Conservation (phyloP, 2,113 vertebrate species). For the Oceanodroma tethys region DNA sequence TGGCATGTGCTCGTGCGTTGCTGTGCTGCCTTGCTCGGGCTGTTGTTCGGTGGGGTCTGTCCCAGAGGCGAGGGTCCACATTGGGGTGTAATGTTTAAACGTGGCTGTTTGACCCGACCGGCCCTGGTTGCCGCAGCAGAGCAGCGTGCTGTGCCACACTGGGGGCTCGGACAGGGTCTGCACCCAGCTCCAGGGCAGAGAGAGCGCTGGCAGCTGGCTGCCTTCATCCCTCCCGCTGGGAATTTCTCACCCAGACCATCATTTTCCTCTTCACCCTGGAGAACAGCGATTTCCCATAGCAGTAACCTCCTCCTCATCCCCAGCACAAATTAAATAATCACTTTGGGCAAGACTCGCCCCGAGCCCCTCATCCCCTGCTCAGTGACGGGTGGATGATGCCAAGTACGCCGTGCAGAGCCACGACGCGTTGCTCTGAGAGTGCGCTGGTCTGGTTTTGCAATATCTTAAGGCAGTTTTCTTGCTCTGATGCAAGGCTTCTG, state of each 20-base stretch:
- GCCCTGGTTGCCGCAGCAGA: accelerated
- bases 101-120: not conserved
- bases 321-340: not conserved
- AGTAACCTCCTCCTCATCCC: not conserved
- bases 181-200: not conserved
- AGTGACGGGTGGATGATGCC: not conserved
- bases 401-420: accelerated
- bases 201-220: not conserved
- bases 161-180: accelerated
- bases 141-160: accelerated
- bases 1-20: accelerated
- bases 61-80: accelerated
- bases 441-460: not conserved
- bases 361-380: not conserved
- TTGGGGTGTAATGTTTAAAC: not conserved
- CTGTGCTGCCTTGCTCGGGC: not conserved
- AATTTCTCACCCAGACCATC: not conserved
- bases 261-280: not conserved
- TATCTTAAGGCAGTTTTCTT: not conserved
- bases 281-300: not conserved
- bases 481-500: not conserved
- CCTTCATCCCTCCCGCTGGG: not conserved
- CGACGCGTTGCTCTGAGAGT: accelerated
- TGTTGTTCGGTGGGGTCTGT: not conserved
- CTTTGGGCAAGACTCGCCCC: not conserved